Conservation (phyloP, 2,113 vertebrate genomes). For the Myocastor coypus region DNA sequence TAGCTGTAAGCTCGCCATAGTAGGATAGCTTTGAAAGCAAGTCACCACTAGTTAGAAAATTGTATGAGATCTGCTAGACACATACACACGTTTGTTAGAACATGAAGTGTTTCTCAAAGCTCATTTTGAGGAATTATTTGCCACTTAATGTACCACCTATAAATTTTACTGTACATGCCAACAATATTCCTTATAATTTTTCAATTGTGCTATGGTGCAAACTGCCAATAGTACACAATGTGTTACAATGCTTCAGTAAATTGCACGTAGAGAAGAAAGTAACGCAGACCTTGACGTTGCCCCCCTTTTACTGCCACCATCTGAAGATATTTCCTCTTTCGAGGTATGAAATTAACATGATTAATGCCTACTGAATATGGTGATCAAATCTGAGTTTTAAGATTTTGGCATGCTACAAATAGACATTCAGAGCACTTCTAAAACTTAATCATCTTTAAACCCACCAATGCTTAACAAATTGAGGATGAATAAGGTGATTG, state of each 20-base stretch:
- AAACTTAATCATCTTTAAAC: not conserved
- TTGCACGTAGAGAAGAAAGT: not conserved
- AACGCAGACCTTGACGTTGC: too few species aligned
- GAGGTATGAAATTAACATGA: not conserved
- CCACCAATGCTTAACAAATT: not conserved
- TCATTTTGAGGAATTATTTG: not conserved
- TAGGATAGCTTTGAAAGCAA: not conserved
- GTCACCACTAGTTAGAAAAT: not conserved
- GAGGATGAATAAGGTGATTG: not conserved
- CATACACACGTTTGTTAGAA: not conserved
- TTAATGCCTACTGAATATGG: not conserved
- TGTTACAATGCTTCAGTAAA: not conserved
- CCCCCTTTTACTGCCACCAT: too few species aligned
- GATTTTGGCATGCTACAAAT: not conserved
- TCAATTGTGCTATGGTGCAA: not conserved
- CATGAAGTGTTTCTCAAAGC: not conserved
- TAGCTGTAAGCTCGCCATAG: not conserved
- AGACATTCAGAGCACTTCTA: not conserved
- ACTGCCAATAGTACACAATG: not conserved
- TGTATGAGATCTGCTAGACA: not conserved
- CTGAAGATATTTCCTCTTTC: slow-evolving; percentile 21
- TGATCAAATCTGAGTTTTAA: not conserved
- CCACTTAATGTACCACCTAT: not conserved
- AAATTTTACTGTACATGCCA: not conserved
- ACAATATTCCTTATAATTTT: not conserved